Base-by-base conservation (phyloP, 1,140 invertebrate species). In the Agrypnia vestita region DNA sequence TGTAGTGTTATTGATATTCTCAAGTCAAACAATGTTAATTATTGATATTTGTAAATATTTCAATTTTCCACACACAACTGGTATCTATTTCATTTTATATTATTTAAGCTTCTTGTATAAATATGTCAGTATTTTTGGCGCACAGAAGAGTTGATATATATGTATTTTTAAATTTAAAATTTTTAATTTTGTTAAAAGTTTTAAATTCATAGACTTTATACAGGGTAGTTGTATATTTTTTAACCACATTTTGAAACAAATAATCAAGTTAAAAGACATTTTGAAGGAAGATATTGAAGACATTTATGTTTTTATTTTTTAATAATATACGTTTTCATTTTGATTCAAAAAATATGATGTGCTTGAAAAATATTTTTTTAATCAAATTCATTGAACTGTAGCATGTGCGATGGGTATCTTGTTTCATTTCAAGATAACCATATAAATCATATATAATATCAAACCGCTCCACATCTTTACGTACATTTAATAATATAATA, bases 21-120 rank as follows among this genome's bases (percentile, higher is more conserved):
- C 43, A 44, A 44, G 17, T 67, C 44, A 67, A 67, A 67, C 62
- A 67, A 67, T 19, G 55, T 59, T 59, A 19, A 19, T 35, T 35
- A 35, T 76, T 62, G 73, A 76, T 61, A 76, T 53, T 72, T 51
- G 12, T 61, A 49, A 72, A 72, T 49, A 72, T 72, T 74, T 51
- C 49, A 51, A n/a, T 56, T 47, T 44, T 35, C 35, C 13, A 44
- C 44, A 67, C 13, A 8, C 17, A 44, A 44, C 43, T 62, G 21
- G 17, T 59, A 7, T 76, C 13, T 21, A 76, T 62, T 55, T 47
- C 44, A 43, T 76, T 47, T 4, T 17, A 59, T 56, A 59, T 43
- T 25, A 75, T 46, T n/a, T 46, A 19, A 46, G n/a, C 35, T 6
- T 56, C 43, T 44, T 21, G 4, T 44, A 12, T 46, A 46, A 35